Conservation (phyloP, 1,140 invertebrate genomes). For the Drosophila varians region DNA sequence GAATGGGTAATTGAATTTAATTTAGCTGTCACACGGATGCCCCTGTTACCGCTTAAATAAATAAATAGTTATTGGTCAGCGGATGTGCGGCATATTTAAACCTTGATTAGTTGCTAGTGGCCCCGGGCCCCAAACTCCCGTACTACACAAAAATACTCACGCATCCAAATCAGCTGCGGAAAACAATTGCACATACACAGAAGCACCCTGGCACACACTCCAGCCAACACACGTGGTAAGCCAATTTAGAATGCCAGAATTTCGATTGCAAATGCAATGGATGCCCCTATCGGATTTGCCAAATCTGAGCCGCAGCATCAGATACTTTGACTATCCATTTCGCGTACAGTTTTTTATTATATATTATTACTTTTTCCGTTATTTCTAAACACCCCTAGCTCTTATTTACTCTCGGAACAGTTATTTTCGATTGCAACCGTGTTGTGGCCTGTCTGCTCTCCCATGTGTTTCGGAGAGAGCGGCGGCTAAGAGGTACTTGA, state of each 20-base stretch:
- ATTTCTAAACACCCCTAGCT: constrained; percentile 48
- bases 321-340: constrained; percentile 37
- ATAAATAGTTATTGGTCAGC: constrained; percentile 35
- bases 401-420: constrained; percentile 52
- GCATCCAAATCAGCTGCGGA: constrained; percentile 44
- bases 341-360: constrained; percentile 9
- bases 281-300: constrained; percentile 47
- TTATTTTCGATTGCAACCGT: constrained; percentile 67
- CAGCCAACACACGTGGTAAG: constrained; percentile 66
- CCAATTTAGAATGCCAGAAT: constrained; percentile 58
- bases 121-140: not conserved
- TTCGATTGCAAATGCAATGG: constrained; percentile 26
- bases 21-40: not conserved
- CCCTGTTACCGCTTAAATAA: constrained; percentile 2
- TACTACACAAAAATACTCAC: constrained; percentile 7
- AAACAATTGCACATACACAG: constrained; percentile 48
- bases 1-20: constrained; percentile 23
- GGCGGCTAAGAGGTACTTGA: constrained; percentile 32
- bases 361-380: constrained; percentile 32
- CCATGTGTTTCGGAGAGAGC: constrained; percentile 48
- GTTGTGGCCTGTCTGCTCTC: constrained; percentile 21
- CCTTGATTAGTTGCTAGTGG: constrained; percentile 41
- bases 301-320: constrained; percentile 63
- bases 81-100: constrained; percentile 60
- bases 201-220: constrained; percentile 5